These are phyloP conservation scores for Prenolepis imparis DNA, from an alignment of 2,888 invertebrate species.

Conservation along the genomic window DNA sequence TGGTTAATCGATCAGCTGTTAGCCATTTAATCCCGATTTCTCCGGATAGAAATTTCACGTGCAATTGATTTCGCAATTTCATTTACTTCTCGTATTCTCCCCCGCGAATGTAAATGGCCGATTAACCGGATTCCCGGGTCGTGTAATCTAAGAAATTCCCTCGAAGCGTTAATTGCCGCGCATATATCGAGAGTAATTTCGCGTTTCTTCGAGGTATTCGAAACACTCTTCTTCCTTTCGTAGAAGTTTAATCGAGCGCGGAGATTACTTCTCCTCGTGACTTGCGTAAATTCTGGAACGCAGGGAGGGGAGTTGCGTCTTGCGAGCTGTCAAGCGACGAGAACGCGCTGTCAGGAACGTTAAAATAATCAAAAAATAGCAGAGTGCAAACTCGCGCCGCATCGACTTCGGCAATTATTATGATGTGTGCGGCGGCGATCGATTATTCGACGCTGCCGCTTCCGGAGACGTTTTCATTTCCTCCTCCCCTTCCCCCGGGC, in stretches of 20 bases:
- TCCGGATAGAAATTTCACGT: slow-evolving; percentile 31
- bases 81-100: slow-evolving; percentile 28
- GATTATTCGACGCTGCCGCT: slow-evolving; percentile 56
- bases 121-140: not conserved
- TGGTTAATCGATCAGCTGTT: slow-evolving; percentile 30
- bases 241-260: not conserved
- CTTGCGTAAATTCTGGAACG: not conserved
- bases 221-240: not conserved
- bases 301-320: not conserved
- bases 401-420: slow-evolving; percentile 63
- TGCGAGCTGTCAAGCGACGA: not conserved
- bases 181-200: not conserved
- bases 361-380: not conserved
- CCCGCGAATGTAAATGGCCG: slow-evolving; percentile 29
- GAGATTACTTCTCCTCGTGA: not conserved
- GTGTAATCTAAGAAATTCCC: slow-evolving; percentile 3
- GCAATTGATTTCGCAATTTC: slow-evolving; percentile 45
- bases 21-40: slow-evolving; percentile 42
- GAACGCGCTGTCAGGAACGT: not conserved
- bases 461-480: slow-evolving; percentile 47
- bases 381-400: slow-evolving; percentile 18
- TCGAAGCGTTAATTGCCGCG: slow-evolving; percentile 17
- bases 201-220: not conserved
- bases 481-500: not conserved
- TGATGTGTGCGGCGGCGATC: slow-evolving; percentile 54